phyloP scores from a whole-genome alignment of 2,113 vertebrate species.

The Tapirus terrestris region DNA sequence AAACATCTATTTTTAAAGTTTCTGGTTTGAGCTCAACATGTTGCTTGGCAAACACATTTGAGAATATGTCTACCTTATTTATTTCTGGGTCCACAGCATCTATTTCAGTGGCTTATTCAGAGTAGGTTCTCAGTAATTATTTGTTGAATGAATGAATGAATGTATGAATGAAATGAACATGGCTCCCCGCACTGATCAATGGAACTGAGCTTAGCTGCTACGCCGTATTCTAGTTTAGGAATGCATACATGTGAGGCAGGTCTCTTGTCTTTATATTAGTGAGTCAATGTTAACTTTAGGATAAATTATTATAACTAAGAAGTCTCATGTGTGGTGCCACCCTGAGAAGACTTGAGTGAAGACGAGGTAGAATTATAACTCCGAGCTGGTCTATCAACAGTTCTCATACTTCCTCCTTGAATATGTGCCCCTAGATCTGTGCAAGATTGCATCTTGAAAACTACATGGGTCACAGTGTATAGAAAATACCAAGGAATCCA shows the following conservation, averaged over 20 bases:
- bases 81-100: constrained; percentile 35
- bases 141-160: not conserved
- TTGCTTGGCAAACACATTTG: constrained; percentile 55
- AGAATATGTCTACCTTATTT: constrained; percentile 48
- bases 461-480: not conserved
- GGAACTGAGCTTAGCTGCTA: constrained; percentile 2
- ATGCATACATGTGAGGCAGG: not conserved
- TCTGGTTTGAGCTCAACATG: constrained; percentile 63
- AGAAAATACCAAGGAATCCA: not conserved
- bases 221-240: not conserved
- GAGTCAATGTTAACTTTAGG: constrained; percentile 26
- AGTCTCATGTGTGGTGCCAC: not conserved
- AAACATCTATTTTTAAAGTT: constrained; percentile 55
- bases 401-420: constrained; percentile 15
- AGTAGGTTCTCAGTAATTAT: constrained; percentile 22
- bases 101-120: constrained; percentile 12
- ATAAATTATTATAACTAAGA: constrained; percentile 25
- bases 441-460: not conserved
- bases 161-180: constrained; percentile 43
- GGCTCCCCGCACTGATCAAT: not conserved
- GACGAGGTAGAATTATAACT: not conserved
- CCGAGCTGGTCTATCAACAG: not conserved
- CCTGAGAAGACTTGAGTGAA: not conserved
- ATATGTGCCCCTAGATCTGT: not conserved
- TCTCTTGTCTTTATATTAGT: not conserved